Conservation (phyloP, 2,113 vertebrate species). For the Prionailurus viverrinus region DNA sequence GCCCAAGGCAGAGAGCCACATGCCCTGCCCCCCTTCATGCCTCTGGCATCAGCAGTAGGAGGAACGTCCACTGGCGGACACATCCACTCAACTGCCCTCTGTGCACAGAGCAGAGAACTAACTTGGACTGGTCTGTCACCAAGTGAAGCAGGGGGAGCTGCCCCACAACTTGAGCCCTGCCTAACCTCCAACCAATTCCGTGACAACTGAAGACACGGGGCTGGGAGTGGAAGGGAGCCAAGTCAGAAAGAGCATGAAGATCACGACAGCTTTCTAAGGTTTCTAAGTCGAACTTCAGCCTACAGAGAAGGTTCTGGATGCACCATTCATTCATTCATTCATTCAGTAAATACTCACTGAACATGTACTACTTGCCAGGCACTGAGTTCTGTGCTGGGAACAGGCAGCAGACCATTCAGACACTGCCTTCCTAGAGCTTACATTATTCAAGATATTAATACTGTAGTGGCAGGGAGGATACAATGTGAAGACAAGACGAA, state of each 20-base stretch:
- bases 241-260: not conserved
- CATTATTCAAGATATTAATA: not conserved
- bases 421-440: not conserved
- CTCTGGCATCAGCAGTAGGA: constrained; percentile 31
- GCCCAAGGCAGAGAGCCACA: not conserved
- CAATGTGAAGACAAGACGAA: not conserved
- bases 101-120: not conserved
- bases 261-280: not conserved
- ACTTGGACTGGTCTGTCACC: not conserved
- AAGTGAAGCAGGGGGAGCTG: not conserved
- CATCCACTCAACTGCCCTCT: not conserved
- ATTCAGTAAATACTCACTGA: not conserved
- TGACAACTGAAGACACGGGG: not conserved
- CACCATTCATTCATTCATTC: not conserved
- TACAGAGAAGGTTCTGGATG: not conserved
- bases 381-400: not conserved
- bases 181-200: not conserved
- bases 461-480: not conserved
- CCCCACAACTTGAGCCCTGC: not conserved
- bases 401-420: not conserved
- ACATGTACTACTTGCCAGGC: not conserved
- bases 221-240: not conserved
- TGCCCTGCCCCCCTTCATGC: not conserved
- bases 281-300: not conserved
- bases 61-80: not conserved